phyloP scores from a whole-genome alignment of 1,140 invertebrate species.

The Pollicipes pollicipes region DNA sequence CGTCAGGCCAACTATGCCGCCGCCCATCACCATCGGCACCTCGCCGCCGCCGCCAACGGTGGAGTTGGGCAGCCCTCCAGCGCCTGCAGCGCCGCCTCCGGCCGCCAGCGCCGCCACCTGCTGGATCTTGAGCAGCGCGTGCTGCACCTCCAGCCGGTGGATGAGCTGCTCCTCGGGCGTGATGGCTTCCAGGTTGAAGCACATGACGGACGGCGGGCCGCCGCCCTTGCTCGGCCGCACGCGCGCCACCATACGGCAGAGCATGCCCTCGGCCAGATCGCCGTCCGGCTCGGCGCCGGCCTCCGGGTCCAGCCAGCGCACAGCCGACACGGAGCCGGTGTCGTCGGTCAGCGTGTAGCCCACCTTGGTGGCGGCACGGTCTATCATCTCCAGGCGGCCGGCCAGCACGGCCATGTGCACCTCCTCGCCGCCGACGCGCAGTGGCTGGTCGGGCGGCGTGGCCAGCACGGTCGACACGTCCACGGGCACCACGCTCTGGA shows the following conservation, averaged over 20 bases:
- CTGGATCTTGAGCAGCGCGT: constrained; percentile 33
- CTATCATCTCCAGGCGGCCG: constrained; percentile 36
- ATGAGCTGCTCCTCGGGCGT: constrained; percentile 42
- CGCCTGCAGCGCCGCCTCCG: neutral
- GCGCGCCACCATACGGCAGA: constrained; percentile 8
- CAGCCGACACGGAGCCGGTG: constrained; percentile 30
- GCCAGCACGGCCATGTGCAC: constrained; percentile 31
- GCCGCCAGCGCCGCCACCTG: constrained; percentile 21
- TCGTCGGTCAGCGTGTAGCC: constrained; percentile 42
- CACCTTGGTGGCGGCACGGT: constrained; percentile 40
- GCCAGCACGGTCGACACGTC: neutral
- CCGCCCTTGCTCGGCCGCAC: constrained; percentile 34
- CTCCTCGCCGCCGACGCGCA: constrained; percentile 12
- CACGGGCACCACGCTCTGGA: neutral
- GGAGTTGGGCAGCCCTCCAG: constrained; percentile 12
- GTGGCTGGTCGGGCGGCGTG: neutral
- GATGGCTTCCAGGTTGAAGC: constrained; percentile 44
- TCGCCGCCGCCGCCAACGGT: neutral
- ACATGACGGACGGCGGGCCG: constrained; percentile 42
- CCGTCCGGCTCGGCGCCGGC: constrained; percentile 14
- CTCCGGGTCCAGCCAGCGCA: constrained; percentile 23
- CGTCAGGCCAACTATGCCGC: constrained; percentile 26
- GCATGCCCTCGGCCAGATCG: constrained; percentile 9
- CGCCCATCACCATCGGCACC: constrained; percentile 15
- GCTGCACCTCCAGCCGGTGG: constrained; percentile 44